Percentiles rank a stretch among this genome's conserved stretches.
These are phyloP conservation scores for Percina caprodes DNA, from an alignment of 2,113 vertebrate genomes.

Conservation along the genomic window DNA sequence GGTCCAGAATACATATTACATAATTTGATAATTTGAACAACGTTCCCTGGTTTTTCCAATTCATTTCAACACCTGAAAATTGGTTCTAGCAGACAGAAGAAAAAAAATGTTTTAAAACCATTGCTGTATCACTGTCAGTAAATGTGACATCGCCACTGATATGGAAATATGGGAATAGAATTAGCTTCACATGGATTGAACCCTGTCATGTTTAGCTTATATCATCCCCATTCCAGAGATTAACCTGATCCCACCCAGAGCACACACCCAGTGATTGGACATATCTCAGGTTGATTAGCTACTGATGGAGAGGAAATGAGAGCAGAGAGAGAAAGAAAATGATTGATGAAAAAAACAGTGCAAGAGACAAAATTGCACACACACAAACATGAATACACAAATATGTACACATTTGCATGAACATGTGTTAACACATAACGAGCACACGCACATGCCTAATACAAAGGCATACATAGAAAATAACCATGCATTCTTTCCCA, in stretches of 20 bases:
- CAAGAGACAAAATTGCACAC: not conserved
- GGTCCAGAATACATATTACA: conserved; percentile 5
- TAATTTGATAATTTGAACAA: conserved; percentile 16
- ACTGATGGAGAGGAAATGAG: conserved; percentile 67
- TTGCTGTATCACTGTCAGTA: conserved; percentile 50
- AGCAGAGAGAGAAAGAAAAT: conserved; percentile 11
- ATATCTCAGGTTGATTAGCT: conserved; percentile 72
- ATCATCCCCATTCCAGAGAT: conserved; percentile 70
- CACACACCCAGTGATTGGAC: conserved; percentile 72
- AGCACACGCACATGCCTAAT: not conserved
- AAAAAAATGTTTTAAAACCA: conserved; percentile 5
- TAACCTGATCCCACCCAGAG: conserved; percentile 73
- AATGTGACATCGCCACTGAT: conserved; percentile 67
- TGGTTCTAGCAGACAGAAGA: not conserved
- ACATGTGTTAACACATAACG: conserved; percentile 20
- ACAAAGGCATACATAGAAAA: not conserved
- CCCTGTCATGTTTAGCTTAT: conserved; percentile 74
- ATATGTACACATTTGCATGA: conserved; percentile 14
- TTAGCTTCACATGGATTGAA: conserved; percentile 65
- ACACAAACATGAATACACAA: conserved; percentile 4
- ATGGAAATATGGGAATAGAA: conserved; percentile 68
- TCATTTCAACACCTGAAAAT: conserved; percentile 34
- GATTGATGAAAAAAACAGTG: not conserved
- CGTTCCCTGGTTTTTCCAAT: conserved; percentile 20
- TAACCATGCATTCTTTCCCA: conserved; percentile 1